Base-by-base conservation (phyloP, 2,113 vertebrate genomes). In the Chinchilla lanigera region DNA sequence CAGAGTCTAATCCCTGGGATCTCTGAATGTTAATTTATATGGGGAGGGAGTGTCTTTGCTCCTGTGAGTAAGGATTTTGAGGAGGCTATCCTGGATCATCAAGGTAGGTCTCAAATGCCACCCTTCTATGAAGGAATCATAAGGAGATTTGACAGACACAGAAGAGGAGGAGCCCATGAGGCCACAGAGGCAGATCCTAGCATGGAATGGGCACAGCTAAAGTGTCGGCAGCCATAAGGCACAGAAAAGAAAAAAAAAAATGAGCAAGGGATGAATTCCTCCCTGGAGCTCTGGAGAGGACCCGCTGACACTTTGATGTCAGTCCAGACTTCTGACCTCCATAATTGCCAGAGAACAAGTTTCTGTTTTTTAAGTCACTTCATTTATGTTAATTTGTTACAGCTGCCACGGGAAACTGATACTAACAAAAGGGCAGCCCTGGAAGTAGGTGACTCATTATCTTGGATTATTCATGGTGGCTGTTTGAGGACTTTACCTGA, bases 21-120 rank as follows among this genome's bases (percentile, higher is more conserved):
- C 9, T 89, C 5, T 30, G 52, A 85, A 9, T n/a, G 26, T 86
- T 60, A 52, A 73, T 73, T 67, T 86, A 44, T 14, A 7, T 26
- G 30, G 11, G 17, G 22, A 1, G 10, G 35, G 0, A 10, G 14
- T 33, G 13, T 3, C 38, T 67, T 54, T 54, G 5, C 7, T 56
- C 5, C 26, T 50, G 13, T 75, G 17, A 44, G 73, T 44, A 26
- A 47, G 67, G 14, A 33, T 78, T 26, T 67, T 54, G 44, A 19
- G 8, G 47, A 89, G 30, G 60, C 71, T 52, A 35, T n/a, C 11
- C 38, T 61, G 44, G 19, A 38, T 77, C 38, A 77, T 52, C 10
- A 3, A 38, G 33, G 20, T 88, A 9, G 33, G 17, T 1, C 58
- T 80, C 81, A 24, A 67, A 63, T 71, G 20, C 44, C 14, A 4